These are phyloP conservation scores for Orycteropus afer DNA, from an alignment of 2,113 vertebrate species.

Conservation along the genomic window DNA sequence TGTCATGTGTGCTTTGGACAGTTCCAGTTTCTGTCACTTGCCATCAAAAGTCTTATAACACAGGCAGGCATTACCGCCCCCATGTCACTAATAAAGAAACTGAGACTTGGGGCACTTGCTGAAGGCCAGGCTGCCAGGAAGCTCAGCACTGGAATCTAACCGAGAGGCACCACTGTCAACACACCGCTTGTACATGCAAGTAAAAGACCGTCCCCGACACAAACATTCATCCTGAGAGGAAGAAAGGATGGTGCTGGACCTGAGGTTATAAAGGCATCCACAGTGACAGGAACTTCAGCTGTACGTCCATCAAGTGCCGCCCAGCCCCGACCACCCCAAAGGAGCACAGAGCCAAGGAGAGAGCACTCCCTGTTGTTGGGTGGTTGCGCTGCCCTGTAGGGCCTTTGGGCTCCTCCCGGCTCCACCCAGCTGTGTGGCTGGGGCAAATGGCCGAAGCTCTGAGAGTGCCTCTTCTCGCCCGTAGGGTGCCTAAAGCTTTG, in stretches of 20 bases:
- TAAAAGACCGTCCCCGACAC: neutral
- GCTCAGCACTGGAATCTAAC: neutral
- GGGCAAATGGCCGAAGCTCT: too few relatives aligned
- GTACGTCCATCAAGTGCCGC: neutral
- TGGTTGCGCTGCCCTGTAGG: accelerated
- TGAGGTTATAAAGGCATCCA: neutral
- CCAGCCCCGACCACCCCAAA: neutral
- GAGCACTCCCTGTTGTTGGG: neutral
- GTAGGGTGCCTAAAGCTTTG: accelerated
- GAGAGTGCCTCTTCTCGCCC: neutral
- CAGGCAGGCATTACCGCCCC: neutral
- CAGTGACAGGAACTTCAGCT: neutral
- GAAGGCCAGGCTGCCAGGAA: neutral
- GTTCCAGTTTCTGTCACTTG: neutral
- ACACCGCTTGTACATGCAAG: accelerated
- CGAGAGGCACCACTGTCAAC: too few relatives aligned
- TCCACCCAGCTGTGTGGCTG: neutral
- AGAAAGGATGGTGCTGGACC: accelerated
- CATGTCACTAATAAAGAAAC: neutral
- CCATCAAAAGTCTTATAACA: neutral
- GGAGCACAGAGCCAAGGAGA: neutral
- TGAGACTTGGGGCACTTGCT: accelerated
- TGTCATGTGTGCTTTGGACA: neutral
- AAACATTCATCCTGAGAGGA: neutral
- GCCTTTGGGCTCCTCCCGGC: neutral